Conservation (phyloP, 2,888 invertebrate species). For the Aricia artaxerxes region DNA sequence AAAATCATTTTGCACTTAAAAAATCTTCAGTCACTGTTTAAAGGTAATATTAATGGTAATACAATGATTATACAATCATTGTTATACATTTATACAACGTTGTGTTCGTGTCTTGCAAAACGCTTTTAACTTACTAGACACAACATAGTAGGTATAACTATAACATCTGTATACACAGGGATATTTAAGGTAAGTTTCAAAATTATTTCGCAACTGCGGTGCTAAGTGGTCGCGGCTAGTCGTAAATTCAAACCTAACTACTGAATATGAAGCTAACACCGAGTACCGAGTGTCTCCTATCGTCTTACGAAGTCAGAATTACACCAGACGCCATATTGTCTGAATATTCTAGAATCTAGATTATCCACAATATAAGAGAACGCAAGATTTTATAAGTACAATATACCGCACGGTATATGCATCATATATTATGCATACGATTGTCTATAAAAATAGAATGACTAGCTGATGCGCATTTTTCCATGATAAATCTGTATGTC, state of each 20-base stretch:
- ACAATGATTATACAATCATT: no score
- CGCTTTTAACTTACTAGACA: neutral
- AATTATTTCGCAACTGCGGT: slow-evolving; percentile 6
- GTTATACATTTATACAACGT: no score
- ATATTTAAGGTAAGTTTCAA: neutral
- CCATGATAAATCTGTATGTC: no score
- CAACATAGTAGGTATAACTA: neutral
- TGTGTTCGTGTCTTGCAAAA: no score
- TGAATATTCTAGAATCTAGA: neutral
- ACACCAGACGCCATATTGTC: slow-evolving; percentile 10
- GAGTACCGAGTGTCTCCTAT: slow-evolving; percentile 32
- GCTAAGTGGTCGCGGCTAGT: neutral
- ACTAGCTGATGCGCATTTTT: no score
- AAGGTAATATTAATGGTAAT: no score
- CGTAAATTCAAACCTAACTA: slow-evolving; percentile 17
- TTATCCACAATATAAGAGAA: neutral
- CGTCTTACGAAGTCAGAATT: slow-evolving; percentile 30
- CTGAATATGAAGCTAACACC: slow-evolving; percentile 28
- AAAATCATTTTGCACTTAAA: no score
- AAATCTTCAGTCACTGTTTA: no score
- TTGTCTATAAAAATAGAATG: no score
- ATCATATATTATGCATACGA: no score
- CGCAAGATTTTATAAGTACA: neutral
- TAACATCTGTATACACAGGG: neutral
- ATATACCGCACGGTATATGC: neutral